Evolutionary conservation across 2,113 vertebrate genomes (phyloP), one percentile per base, ranked within the genome.

Genomic region (Lutjanus erythropterus): DNA sequence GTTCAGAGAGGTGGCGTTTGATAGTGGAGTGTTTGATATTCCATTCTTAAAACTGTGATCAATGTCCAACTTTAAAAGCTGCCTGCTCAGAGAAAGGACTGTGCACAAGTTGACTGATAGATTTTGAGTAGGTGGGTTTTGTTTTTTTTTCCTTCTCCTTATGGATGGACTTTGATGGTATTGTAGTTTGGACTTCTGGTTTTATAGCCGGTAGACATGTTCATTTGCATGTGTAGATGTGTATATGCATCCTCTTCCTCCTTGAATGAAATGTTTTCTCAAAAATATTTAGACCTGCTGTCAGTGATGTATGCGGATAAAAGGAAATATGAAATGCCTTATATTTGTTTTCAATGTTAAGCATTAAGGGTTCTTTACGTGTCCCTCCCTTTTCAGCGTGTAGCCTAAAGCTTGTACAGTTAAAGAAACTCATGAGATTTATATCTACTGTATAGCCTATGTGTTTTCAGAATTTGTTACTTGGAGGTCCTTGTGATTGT

Each of bases 11-110:
- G 87, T 88, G 91, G 88, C 92, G 37, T 92, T 93, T 91, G 86
- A 83, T 85, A 62, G 86, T 91, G 86, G 92, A 90, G 89, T 91
- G 87, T 91, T 90, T 89, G 90, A 81, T 90, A 92, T 92, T 92
- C 86, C 87, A 88, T 94, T 92, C 81, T 92, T 84, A 88, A 94
- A 94, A 94, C 93, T 94, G 94, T 94, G 94, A 94, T 93, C 33
- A n/a, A 85, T 86, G 90, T 92, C 80, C 41, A 56, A 93, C 80
- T 89, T 87, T 90, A 52, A 84, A 84, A 84, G 91, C 93, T 91
- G 89, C 91, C 89, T 91, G 92, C 92, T 91, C 85, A 74, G 85
- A 89, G 84, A 91, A 86, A 82, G 88, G 84, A 91, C 83, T 75
- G 74, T 93, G 92, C 86, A 91, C 93, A 92, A 89, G 84, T 84